Conservation (phyloP, 2,888 invertebrate genomes). For the Palloptera scutellata region DNA sequence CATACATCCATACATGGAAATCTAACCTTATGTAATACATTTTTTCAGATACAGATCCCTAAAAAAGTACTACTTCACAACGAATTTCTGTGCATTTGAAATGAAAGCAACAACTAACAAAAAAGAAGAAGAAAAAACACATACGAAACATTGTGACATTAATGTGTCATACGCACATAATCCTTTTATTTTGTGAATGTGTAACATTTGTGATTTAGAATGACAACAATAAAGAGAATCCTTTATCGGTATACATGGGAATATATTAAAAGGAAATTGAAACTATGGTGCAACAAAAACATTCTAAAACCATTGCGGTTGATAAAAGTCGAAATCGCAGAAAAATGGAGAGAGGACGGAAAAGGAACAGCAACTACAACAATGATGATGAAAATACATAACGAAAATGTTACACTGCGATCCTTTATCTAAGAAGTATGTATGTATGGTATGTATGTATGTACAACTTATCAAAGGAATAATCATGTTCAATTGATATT, state of each 20-base stretch:
- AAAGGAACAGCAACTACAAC: not conserved
- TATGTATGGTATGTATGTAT: no score
- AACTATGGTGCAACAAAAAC: not conserved
- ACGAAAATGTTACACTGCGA: conserved; percentile 1
- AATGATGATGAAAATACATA: conserved; percentile 5
- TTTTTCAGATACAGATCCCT: no score
- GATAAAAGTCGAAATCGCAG: no score
- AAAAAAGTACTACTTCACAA: no score
- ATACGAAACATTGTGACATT: not conserved
- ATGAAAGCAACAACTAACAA: not conserved
- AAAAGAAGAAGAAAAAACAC: not conserved
- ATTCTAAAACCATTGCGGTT: not conserved
- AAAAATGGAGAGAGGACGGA: not conserved
- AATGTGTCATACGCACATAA: conserved; percentile 7
- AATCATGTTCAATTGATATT: conserved; percentile 34
- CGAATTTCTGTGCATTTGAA: no score
- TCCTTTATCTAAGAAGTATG: no score
- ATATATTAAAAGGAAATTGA: not conserved
- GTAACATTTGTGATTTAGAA: conserved; percentile 20
- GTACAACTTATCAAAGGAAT: conserved; percentile 28
- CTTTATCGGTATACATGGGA: not conserved
- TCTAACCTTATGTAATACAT: no score
- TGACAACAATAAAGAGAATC: conserved; percentile 18
- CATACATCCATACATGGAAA: no score
- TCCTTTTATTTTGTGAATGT: not conserved